phyloP scores from a whole-genome alignment of 1,140 invertebrate species.

The Brachionus koreanus region DNA sequence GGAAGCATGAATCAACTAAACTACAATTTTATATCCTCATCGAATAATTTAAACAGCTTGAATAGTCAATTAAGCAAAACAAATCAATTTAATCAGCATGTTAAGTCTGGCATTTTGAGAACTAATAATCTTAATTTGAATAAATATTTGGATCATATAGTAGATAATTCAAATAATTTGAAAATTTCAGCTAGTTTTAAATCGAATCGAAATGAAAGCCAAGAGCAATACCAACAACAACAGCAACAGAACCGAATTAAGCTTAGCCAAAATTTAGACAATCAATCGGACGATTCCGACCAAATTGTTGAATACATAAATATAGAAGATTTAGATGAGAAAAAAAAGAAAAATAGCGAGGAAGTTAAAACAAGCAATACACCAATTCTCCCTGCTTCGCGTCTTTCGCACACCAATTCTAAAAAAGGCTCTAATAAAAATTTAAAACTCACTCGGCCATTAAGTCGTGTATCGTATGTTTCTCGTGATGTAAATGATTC shows the following conservation, averaged over 20 bases:
- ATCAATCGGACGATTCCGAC: background rate
- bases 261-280: background rate
- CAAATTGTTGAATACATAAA: conserved; percentile 2
- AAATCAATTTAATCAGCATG: background rate
- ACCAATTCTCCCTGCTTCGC: background rate
- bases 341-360: background rate
- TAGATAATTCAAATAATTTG: background rate
- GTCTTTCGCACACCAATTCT: background rate
- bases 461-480: background rate
- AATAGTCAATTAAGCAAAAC: conserved; percentile 1
- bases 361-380: background rate
- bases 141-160: conserved; percentile 9
- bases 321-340: background rate
- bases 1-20: background rate
- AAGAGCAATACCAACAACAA: background rate
- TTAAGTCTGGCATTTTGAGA: background rate
- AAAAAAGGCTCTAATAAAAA: conserved; percentile 14
- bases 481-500: conserved; percentile 43
- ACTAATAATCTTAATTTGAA: conserved; percentile 24
- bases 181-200: conserved; percentile 26
- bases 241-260: background rate
- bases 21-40: conserved; percentile 19
- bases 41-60: conserved; percentile 21
- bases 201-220: background rate
- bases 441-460: background rate